Evolutionary conservation across 2,797 vertebrate species (phyloP).

Genomic region (Premnoplex brunnescens): DNA sequence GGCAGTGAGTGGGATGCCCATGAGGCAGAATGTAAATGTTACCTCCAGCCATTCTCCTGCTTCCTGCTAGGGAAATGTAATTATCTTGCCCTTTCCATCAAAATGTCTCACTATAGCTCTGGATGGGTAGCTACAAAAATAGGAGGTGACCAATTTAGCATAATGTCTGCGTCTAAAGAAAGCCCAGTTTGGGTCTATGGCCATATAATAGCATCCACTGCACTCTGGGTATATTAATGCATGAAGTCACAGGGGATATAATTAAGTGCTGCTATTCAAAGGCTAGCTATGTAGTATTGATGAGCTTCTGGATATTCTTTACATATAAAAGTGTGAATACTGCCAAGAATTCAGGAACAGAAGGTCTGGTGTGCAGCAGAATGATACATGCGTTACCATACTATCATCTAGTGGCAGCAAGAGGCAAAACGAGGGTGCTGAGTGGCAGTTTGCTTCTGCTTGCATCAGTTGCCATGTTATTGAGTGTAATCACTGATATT

Average conservation of each 20-base stretch:
- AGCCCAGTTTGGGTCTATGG: neutral
- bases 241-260: constrained; percentile 5
- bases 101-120: neutral
- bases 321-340: neutral
- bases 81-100: constrained; percentile 17
- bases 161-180: neutral
- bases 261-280: constrained; percentile 21
- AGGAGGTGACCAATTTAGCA: neutral
- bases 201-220: neutral
- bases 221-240: neutral
- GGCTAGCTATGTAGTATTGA: constrained; percentile 8
- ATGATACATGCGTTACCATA: neutral
- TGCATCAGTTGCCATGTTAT: neutral
- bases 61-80: constrained; percentile 15
- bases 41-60: neutral
- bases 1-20: neutral
- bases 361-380: neutral
- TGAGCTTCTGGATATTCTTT: constrained; percentile 1
- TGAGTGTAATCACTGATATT: neutral
- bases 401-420: constrained; percentile 55
- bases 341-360: neutral
- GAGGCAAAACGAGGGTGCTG: neutral
- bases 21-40: constrained; percentile 24
- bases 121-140: neutral
- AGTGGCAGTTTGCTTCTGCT: neutral